Conservation (phyloP, 2,113 vertebrate species). For the Peromyscus polionotus region DNA sequence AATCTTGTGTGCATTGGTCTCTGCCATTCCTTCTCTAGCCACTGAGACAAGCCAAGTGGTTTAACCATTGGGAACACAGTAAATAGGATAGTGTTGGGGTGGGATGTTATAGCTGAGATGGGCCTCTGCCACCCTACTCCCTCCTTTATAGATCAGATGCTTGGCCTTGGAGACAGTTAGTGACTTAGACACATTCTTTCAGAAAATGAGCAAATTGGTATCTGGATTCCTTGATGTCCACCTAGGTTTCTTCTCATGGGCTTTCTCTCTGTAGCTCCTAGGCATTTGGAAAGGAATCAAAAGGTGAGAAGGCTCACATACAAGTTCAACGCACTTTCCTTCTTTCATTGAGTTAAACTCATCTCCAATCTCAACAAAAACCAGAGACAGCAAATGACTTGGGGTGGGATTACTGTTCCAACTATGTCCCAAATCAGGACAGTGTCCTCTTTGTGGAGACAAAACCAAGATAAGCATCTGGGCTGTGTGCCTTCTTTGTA, state of each 20-base stretch:
- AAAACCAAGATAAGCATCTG: conserved; percentile 6
- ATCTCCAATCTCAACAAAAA: not conserved
- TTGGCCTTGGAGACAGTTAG: not conserved
- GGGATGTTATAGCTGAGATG: not conserved
- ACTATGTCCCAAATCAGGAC: not conserved
- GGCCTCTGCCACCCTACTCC: not conserved
- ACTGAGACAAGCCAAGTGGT: not conserved
- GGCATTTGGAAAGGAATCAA: not conserved
- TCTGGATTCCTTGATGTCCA: not conserved
- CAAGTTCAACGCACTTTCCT: not conserved
- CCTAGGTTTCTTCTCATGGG: not conserved
- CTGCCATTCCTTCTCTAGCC: not conserved
- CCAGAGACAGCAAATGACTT: not conserved
- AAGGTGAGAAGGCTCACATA: not conserved
- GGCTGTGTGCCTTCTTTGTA: conserved; percentile 58
- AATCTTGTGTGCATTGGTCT: not conserved
- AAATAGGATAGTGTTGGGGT: not conserved
- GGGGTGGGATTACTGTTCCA: not conserved
- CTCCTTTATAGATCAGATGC: not conserved
- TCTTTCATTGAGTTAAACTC: not conserved
- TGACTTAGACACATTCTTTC: not conserved
- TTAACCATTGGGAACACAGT: not conserved
- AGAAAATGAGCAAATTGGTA: not conserved
- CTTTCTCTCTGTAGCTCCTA: not conserved
- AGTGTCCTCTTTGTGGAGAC: not conserved